phyloP scores from a whole-genome alignment of 2,113 vertebrate species.

The Ailurus styani region DNA sequence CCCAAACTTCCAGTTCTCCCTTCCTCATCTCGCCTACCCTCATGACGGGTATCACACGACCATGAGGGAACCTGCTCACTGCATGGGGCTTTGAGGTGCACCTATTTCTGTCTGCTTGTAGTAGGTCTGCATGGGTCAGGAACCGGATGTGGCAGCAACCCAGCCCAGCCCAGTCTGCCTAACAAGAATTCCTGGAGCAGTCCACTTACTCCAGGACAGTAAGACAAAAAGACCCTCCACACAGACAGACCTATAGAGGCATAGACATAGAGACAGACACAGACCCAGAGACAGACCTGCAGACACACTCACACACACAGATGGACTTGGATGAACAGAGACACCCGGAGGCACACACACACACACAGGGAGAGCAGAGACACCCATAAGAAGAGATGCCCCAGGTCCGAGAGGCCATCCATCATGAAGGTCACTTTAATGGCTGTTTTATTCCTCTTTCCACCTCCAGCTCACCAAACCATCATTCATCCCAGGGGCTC shows the following conservation, averaged over 20 bases:
- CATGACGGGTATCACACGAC: not conserved
- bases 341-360: not conserved
- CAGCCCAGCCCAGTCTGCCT: not conserved
- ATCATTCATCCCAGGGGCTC: not conserved
- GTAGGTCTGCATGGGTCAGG: not conserved
- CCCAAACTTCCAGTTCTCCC: slow-evolving; percentile 1
- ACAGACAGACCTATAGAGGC: not conserved
- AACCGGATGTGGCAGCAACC: not conserved
- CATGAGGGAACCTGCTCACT: not conserved
- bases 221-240: not conserved
- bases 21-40: not conserved
- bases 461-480: not conserved
- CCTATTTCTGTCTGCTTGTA: not conserved
- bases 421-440: not conserved
- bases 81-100: not conserved
- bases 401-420: not conserved
- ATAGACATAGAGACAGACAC: not conserved
- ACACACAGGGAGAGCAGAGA: not conserved
- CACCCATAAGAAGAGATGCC: not conserved
- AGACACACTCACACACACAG: not conserved
- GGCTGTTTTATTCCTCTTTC: not conserved
- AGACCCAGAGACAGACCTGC: not conserved
- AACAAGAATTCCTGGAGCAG: not conserved
- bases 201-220: not conserved
- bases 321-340: not conserved